These are phyloP conservation scores for Acrocera orbiculus DNA, from an alignment of 2,888 invertebrate genomes.

Conservation along the genomic window DNA sequence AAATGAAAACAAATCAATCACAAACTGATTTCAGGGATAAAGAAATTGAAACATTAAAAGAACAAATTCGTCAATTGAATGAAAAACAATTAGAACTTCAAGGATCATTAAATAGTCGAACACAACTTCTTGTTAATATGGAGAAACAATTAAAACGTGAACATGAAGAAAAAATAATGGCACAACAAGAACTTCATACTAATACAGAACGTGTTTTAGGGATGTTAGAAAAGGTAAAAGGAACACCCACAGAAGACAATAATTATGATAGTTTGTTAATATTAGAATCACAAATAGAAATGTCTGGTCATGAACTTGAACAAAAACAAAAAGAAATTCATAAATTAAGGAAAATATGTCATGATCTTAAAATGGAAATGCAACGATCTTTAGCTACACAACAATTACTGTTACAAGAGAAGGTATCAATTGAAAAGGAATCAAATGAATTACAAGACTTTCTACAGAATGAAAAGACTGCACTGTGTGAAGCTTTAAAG, in stretches of 20 bases:
- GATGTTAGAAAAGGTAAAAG: slow-evolving; percentile 33
- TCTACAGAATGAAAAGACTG: slow-evolving; percentile 66
- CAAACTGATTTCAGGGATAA: slow-evolving; percentile 48
- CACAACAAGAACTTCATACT: slow-evolving; percentile 52
- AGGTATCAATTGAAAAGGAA: slow-evolving; percentile 62
- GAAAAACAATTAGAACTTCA: slow-evolving; percentile 46
- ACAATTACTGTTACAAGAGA: slow-evolving; percentile 49
- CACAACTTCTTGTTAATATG: slow-evolving; percentile 34
- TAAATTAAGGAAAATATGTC: slow-evolving; percentile 48
- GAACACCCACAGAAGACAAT: slow-evolving; percentile 35
- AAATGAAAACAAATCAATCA: slow-evolving; percentile 37
- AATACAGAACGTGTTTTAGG: slow-evolving; percentile 56
- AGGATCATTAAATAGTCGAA: slow-evolving; percentile 29
- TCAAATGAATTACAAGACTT: slow-evolving; percentile 74
- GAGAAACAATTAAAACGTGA: slow-evolving; percentile 49
- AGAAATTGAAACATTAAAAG: slow-evolving; percentile 43
- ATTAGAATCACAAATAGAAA: slow-evolving; percentile 54
- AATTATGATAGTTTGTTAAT: slow-evolving; percentile 56
- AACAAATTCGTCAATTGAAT: slow-evolving; percentile 37
- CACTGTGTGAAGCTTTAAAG: slow-evolving; percentile 58
- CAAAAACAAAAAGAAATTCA: slow-evolving; percentile 62
- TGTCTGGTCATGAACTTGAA: slow-evolving; percentile 55
- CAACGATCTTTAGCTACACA: slow-evolving; percentile 50
- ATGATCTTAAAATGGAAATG: slow-evolving; percentile 50
- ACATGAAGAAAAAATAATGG: slow-evolving; percentile 51